A percentile compares a stretch with the other conserved stretches of the same genome.
Conservation (phyloP, 1,140 invertebrate genomes). For the Tenebrio molitor region DNA sequence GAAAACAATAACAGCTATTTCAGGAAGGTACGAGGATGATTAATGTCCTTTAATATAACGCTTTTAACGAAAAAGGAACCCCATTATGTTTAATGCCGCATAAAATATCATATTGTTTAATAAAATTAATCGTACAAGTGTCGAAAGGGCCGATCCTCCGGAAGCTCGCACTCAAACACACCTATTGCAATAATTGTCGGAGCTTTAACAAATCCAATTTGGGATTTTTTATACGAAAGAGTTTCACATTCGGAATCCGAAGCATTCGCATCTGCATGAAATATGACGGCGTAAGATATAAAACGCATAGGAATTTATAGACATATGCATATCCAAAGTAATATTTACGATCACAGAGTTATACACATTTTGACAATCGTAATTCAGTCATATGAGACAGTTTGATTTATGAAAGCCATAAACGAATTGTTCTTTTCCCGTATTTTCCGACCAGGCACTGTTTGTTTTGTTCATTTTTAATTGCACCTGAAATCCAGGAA, state of each 20-base stretch:
- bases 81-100: conserved; percentile 40
- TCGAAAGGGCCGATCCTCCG: not conserved
- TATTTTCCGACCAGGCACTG: not conserved
- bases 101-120: conserved; percentile 42
- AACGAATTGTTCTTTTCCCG: conserved; percentile 34
- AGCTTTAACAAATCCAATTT: not conserved
- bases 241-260: not conserved
- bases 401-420: conserved; percentile 18
- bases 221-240: not conserved
- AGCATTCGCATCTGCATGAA: not conserved
- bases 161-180: not conserved
- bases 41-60: conserved; percentile 44
- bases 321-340: conserved; percentile 39
- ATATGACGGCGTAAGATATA: conserved; percentile 32
- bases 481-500: not conserved
- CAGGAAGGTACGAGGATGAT: conserved; percentile 42
- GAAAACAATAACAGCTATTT: conserved; percentile 46
- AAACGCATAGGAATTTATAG: conserved; percentile 26
- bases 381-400: conserved; percentile 30
- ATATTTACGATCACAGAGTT: conserved; percentile 34
- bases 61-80: conserved; percentile 43
- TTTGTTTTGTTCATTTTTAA: conserved; percentile 1
- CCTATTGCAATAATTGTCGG: not conserved
- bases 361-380: conserved; percentile 39
- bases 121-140: conserved; percentile 30